Base-by-base conservation (phyloP, 2,888 invertebrate species). In the Cantharis lateralis region DNA sequence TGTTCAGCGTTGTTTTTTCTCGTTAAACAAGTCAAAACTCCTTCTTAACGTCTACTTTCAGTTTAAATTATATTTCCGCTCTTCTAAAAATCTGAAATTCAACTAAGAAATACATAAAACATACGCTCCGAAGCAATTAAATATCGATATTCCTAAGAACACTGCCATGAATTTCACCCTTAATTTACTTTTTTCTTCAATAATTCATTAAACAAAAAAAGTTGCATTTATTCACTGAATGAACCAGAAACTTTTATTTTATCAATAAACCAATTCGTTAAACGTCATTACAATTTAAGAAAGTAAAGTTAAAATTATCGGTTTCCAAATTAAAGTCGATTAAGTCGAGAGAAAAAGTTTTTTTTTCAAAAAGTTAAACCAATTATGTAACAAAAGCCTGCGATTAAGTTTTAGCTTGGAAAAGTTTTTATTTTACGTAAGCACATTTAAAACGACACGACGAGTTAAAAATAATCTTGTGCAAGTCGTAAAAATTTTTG, bases 1-100 rank as follows among this genome's bases (percentile, higher is more conserved):
- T 80, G 78, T 80, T 81, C 78, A 74, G 70, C 76, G 72, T 76
- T 75, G 75, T 75, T 78, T 78, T 77, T 75, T 75, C 68, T 74
- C 77, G 74, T 77, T 77, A 77, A 61, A 77, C 77, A 77, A 77
- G 69, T 75, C 77, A 71, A 77, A 72, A 64, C 77, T 28, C 69
- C 74, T 74, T 75, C 77, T 77, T 77, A 77, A 74, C 74, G 77
- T 77, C 77, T 77, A 77, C 74, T 77, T 77, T 75, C 66, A 74
- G 74, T 72, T 77, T 77, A 72, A 74, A 77, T 77, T 77, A 77
- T 77, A 71, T 77, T 72, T 32, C 15, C 62, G 18, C 71, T 48
- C 13, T 11, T 24, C 62, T 71, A 70, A 18, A 15, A 18, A 16
- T 69, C 69, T 16, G 26, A 26, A 69, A 26, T 69, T 32, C 24